Base-by-base conservation (phyloP, 2,888 invertebrate genomes). In the Pardosa pseudoannulata region DNA sequence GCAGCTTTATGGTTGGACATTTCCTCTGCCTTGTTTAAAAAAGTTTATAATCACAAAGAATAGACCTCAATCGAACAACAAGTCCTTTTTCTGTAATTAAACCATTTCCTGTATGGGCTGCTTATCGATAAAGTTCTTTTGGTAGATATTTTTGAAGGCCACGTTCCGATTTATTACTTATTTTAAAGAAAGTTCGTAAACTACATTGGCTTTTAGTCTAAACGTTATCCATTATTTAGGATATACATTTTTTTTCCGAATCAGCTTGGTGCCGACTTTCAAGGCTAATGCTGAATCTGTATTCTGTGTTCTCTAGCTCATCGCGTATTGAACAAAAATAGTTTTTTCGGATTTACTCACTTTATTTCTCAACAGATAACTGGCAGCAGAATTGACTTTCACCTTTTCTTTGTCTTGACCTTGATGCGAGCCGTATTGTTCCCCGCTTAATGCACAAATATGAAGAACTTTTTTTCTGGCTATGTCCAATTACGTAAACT, bases 401-500 rank as follows among this genome's bases (percentile, higher is more conserved):
- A 73, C 65, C 80, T 74, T 81, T 82, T 82, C 62, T 82, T 39
- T 62, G 79, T 72, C 65, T 80, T 79, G 72, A 73, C 72, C 79
- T 65, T 80, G 62, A 62, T 46, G 27, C 1, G 2, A 64, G 46
- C 39, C 29, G 67, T 72, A 73, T 80, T 80, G 73, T 80, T 80
- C 50, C 41, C 36, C 31, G 46, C 50, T 32, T 71, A 50, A 78
- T 71, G 62, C 79, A 46, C 46, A 31, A 29, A 73, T 39, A 71
- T 39, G 39, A 23, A 31, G n/a, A 7, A 39, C 41, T 70, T 76
- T 76, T n/a, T 76, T 71, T 68, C 41, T 75, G 41, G 23, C 27
- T 41, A 56, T 74, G 74, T 39, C 81, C 82, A 82, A 82, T 82
- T 82, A 82, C 70, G 71, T 82, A 71, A 82, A 82, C 62, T 76